Conservation (phyloP, 2,888 invertebrate genomes). For the Cosmia trapezina region DNA sequence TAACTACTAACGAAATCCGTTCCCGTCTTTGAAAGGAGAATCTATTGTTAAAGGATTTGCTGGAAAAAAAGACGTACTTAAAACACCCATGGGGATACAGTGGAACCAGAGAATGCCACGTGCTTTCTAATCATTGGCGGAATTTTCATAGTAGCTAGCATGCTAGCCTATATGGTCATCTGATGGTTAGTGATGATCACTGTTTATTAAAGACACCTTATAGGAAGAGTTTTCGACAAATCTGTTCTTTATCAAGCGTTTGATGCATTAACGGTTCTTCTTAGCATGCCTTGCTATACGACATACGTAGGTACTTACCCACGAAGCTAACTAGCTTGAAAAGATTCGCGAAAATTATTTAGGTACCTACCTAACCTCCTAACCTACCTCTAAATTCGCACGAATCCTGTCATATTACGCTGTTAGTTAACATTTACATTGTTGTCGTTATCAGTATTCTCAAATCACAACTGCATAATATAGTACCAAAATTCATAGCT, state of each 20-base stretch:
- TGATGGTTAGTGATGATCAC: not conserved
- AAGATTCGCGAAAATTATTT: too few species aligned
- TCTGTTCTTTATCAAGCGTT: not conserved
- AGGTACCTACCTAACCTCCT: too few species aligned
- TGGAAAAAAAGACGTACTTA: slow-evolving; percentile 16
- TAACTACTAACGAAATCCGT: slow-evolving; percentile 44
- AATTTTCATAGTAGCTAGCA: not conserved
- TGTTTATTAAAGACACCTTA: not conserved
- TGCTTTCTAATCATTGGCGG: slow-evolving; percentile 18
- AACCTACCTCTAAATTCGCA: not conserved
- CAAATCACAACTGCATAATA: not conserved
- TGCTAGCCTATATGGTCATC: not conserved
- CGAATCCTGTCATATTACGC: slow-evolving; percentile 3
- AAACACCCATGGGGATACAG: slow-evolving; percentile 27
- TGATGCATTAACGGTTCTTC: not conserved
- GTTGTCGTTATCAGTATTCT: not conserved
- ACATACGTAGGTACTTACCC: too few species aligned
- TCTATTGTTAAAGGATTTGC: slow-evolving; percentile 42
- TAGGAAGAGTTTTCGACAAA: not conserved
- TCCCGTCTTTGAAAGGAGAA: slow-evolving; percentile 38
- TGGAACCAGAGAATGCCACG: slow-evolving; percentile 14
- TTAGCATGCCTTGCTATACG: not conserved
- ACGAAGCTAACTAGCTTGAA: too few species aligned
- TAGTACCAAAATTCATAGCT: not conserved
- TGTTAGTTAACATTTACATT: not conserved